A percentile compares a stretch with the other conserved stretches of the same genome.
These are phyloP conservation scores for Nibea albiflora DNA, from an alignment of 2,113 vertebrate species.

Conservation along the genomic window DNA sequence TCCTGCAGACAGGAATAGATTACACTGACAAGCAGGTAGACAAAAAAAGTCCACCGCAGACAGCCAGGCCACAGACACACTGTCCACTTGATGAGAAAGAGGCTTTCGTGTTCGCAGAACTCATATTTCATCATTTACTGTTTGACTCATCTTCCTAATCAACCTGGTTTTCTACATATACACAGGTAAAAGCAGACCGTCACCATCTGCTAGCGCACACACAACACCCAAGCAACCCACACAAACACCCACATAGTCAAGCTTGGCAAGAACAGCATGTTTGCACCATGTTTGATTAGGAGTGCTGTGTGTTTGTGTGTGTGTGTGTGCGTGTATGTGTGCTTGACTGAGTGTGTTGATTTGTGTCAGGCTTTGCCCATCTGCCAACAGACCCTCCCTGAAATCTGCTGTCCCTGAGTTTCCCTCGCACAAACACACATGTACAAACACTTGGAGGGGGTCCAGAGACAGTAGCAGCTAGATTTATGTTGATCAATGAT, in stretches of 20 bases:
- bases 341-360: constrained; percentile 19
- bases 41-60: too few relatives aligned
- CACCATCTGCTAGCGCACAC: constrained; percentile 44
- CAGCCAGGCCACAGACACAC: too few relatives aligned
- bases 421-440: constrained; percentile 16
- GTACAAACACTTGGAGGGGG: constrained; percentile 11
- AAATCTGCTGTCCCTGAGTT: constrained; percentile 50
- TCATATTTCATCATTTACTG: constrained; percentile 36
- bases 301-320: constrained; percentile 3
- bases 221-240: constrained; percentile 13
- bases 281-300: constrained; percentile 48
- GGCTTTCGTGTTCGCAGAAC: constrained; percentile 4
- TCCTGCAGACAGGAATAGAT: too few relatives aligned
- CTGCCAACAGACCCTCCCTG: constrained; percentile 42
- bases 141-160: constrained; percentile 38
- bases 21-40: too few relatives aligned
- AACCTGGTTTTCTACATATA: constrained; percentile 18
- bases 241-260: constrained; percentile 25
- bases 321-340: constrained; percentile 10
- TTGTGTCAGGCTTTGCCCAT: constrained; percentile 36
- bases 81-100: constrained; percentile 10
- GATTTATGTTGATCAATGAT: constrained; percentile 9
- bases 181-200: constrained; percentile 45
- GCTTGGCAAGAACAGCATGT: constrained; percentile 47
- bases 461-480: constrained; percentile 21